Evolutionary conservation across 2,888 invertebrate species (phyloP).

Genomic region (Brenthis ino): DNA sequence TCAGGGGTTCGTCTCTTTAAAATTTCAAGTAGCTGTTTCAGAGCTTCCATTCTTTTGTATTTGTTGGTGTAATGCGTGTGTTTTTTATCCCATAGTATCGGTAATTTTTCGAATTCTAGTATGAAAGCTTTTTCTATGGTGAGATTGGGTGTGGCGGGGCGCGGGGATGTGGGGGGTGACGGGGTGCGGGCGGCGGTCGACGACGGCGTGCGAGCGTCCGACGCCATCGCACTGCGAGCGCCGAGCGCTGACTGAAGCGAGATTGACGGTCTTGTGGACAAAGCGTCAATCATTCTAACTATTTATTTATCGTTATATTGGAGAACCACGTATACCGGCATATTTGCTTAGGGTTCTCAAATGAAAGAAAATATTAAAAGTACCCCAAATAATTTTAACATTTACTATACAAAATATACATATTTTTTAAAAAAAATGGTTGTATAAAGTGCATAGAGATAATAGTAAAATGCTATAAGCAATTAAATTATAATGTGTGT

Average conservation of each 20-base stretch:
- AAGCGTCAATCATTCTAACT: slow-evolving; percentile 3
- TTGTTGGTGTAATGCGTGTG: slow-evolving; percentile 32
- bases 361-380: background rate
- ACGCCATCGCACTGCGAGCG: slow-evolving; percentile 28
- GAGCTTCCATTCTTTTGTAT: slow-evolving; percentile 26
- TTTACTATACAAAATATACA: background rate
- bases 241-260: slow-evolving; percentile 33
- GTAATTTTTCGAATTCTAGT: slow-evolving; percentile 26
- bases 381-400: background rate
- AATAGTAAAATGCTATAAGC: background rate
- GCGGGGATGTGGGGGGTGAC: background rate
- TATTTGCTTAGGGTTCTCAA: too few species aligned
- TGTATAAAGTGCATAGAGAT: too few species aligned
- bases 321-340: background rate
- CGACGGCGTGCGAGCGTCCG: slow-evolving; percentile 23
- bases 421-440: background rate
- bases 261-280: slow-evolving; percentile 25
- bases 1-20: slow-evolving; percentile 25
- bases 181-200: background rate
- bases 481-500: too few species aligned
- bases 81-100: slow-evolving; percentile 31
- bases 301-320: background rate
- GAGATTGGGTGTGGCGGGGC: background rate
- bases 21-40: slow-evolving; percentile 31
- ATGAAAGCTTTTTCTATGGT: background rate